These are phyloP conservation scores for Syngnathus typhle DNA, from an alignment of 2,113 vertebrate genomes.

Conservation along the genomic window DNA sequence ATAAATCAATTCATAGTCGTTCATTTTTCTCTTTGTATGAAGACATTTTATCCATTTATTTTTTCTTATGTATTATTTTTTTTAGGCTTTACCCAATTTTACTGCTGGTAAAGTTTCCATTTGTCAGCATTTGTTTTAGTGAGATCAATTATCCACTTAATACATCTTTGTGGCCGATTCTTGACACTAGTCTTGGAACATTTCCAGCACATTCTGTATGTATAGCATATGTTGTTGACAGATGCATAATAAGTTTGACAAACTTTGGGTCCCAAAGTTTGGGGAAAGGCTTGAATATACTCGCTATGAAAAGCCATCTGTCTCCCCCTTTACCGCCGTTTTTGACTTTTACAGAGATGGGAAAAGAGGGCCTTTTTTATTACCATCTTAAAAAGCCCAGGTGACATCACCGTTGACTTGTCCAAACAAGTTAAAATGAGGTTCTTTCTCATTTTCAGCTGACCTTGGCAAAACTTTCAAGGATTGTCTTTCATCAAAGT, in stretches of 20 bases:
- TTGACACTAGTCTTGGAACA: too few species aligned
- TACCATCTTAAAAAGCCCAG: neutral
- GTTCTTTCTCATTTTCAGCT: neutral
- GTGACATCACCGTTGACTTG: neutral
- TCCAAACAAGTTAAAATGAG: neutral
- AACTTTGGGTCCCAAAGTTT: neutral
- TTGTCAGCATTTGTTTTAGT: neutral
- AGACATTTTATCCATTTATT: neutral
- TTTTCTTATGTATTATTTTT: neutral
- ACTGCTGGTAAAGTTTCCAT: neutral
- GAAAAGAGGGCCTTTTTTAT: neutral
- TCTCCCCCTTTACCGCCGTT: neutral
- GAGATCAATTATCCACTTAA: neutral
- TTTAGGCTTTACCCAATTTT: neutral
- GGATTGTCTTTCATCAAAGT: neutral
- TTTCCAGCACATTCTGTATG: too few species aligned
- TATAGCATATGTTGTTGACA: too few species aligned
- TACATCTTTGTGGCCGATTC: too few species aligned
- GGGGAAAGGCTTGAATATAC: neutral
- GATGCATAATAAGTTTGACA: neutral
- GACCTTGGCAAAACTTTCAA: neutral
- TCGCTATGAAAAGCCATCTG: neutral
- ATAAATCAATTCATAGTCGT: neutral
- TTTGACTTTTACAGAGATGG: neutral
- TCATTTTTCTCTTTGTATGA: neutral